Percentiles rank a stretch among this genome's conserved stretches.
Conservation (phyloP, 2,888 invertebrate species). For the Papilio protenor region DNA sequence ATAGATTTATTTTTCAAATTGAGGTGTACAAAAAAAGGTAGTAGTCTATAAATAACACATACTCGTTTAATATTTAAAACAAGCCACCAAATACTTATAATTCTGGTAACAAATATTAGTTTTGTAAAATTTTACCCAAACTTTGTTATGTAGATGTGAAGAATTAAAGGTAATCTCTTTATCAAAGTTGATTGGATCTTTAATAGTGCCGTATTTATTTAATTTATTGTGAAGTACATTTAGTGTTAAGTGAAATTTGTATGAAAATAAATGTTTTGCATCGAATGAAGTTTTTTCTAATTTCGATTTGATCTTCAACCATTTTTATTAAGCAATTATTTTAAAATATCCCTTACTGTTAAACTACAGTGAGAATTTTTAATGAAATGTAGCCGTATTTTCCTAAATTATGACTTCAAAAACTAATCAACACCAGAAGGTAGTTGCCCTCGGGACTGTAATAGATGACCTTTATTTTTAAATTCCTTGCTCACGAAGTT, state of each 20-base stretch:
- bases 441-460: too few species aligned
- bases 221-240: constrained; percentile 29
- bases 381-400: neutral
- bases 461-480: too few species aligned
- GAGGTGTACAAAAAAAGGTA: neutral
- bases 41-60: neutral
- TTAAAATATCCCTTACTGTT: neutral
- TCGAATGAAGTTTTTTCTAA: neutral
- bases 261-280: constrained; percentile 21
- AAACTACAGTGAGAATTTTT: too few species aligned
- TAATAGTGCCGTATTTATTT: constrained; percentile 36
- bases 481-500: too few species aligned
- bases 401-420: neutral
- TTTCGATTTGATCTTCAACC: neutral
- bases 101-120: neutral
- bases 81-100: neutral
- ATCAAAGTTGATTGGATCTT: neutral
- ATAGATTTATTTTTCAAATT: neutral
- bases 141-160: neutral
- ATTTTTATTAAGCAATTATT: neutral
- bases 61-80: neutral
- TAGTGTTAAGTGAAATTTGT: constrained; percentile 4
- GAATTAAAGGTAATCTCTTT: constrained; percentile 3
- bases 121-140: neutral
- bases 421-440: too few species aligned